Evolutionary conservation across 2,113 vertebrate species (phyloP).

Genomic region (Odontesthes bonariensis): DNA sequence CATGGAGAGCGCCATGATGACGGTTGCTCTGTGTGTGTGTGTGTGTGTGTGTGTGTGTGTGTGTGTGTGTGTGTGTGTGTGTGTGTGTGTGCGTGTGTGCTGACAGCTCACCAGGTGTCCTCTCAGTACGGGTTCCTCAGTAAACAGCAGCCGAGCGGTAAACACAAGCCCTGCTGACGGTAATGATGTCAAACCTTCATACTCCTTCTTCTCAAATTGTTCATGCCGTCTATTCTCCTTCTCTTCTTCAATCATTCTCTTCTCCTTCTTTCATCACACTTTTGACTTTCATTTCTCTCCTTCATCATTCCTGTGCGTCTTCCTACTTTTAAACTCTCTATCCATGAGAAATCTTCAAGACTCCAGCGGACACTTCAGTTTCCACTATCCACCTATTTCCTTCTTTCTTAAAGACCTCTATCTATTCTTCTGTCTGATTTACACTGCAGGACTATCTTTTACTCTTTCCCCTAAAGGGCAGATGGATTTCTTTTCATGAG

Average conservation of each 20-base stretch:
- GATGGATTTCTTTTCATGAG: slow-evolving; percentile 76
- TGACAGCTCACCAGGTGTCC: slow-evolving; percentile 82
- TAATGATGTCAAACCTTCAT: slow-evolving; percentile 67
- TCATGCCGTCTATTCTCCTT: slow-evolving; percentile 41
- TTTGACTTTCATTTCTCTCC: slow-evolving; percentile 21
- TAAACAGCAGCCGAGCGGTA: slow-evolving; percentile 75
- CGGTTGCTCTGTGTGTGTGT: slow-evolving; percentile 8
- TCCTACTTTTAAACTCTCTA: slow-evolving; percentile 3
- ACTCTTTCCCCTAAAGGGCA: slow-evolving; percentile 73
- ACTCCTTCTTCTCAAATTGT: slow-evolving; percentile 39
- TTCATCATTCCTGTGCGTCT: slow-evolving; percentile 1
- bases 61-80: slow-evolving; percentile 16
- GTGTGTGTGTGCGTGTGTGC: slow-evolving; percentile 28
- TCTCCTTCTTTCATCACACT: slow-evolving; percentile 29
- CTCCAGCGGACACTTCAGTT: slow-evolving; percentile 50
- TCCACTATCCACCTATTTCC: slow-evolving; percentile 40
- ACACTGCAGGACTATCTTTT: slow-evolving; percentile 67
- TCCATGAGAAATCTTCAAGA: slow-evolving; percentile 25
- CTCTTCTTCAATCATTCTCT: slow-evolving; percentile 21
- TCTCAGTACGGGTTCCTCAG: slow-evolving; percentile 68
- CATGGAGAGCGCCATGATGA: slow-evolving; percentile 69
- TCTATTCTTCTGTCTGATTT: slow-evolving; percentile 69
- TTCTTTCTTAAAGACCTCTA: slow-evolving; percentile 49
- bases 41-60: slow-evolving; percentile 22
- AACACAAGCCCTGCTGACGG: slow-evolving; percentile 70